These are phyloP conservation scores for Tetragonisca angustula DNA, from an alignment of 2,888 invertebrate genomes.

Conservation along the genomic window DNA sequence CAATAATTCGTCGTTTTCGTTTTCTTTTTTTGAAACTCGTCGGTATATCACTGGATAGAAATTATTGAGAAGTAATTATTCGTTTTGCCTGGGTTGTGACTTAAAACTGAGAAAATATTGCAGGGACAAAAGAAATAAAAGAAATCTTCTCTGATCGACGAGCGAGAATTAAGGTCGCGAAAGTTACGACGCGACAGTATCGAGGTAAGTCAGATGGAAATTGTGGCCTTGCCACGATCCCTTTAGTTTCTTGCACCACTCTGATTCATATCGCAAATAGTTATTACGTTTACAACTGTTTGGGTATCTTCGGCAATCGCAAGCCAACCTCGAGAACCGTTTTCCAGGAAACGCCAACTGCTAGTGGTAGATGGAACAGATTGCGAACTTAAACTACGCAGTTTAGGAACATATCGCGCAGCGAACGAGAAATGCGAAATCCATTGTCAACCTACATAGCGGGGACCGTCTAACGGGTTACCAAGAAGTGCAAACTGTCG, in stretches of 20 bases:
- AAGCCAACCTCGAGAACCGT: not conserved
- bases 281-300: not conserved
- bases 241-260: not conserved
- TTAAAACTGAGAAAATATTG: too few species aligned
- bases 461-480: not conserved
- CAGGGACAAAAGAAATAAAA: too few species aligned
- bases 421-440: not conserved
- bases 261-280: not conserved
- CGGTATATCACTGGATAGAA: too few species aligned
- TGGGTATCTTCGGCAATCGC: not conserved
- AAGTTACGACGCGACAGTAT: not conserved
- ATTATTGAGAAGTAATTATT: too few species aligned
- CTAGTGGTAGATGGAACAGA: not conserved
- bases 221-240: not conserved
- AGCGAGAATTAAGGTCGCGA: not conserved
- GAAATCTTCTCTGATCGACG: too few species aligned
- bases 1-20: too few species aligned
- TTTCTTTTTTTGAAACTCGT: too few species aligned
- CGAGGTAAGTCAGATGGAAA: not conserved
- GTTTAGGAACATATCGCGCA: not conserved
- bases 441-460: too few species aligned
- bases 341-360: not conserved
- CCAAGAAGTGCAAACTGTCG: not conserved
- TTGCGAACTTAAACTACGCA: conserved; percentile 3
- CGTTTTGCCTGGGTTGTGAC: too few species aligned